Conservation (phyloP, 2,797 vertebrate genomes). For the Pygocentrus nattereri region DNA sequence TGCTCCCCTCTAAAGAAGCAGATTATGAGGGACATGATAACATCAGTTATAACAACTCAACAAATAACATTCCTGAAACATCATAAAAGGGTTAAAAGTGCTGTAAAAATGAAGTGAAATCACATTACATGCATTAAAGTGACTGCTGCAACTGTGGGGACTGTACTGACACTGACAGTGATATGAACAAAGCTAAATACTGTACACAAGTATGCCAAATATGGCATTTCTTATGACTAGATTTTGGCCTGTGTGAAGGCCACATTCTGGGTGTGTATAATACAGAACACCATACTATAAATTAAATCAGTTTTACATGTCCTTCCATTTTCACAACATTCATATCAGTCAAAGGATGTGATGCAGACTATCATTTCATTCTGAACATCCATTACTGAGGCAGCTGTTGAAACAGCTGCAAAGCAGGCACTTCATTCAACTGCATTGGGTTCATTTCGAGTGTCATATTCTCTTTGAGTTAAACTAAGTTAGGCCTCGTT, state of each 20-base stretch:
- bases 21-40: not conserved
- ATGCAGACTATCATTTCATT: not conserved
- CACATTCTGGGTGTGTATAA: no score
- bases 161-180: not conserved
- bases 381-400: not conserved
- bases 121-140: not conserved
- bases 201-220: slow-evolving; percentile 5
- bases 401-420: slow-evolving; percentile 32
- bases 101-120: not conserved
- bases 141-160: not conserved
- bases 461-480: slow-evolving; percentile 9
- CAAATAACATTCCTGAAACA: not conserved
- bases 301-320: not conserved
- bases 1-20: slow-evolving; percentile 78
- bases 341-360: not conserved
- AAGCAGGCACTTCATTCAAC: not conserved
- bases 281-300: no score
- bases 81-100: not conserved
- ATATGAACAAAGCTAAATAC: not conserved
- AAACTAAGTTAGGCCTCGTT: not conserved
- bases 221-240: not conserved
- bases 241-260: no score
- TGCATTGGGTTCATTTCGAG: not conserved
- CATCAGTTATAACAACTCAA: slow-evolving; percentile 3
- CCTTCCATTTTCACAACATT: not conserved